Evolutionary conservation across 2,888 invertebrate genomes (phyloP).

Genomic region (Lepidocyrtinus sp.): DNA sequence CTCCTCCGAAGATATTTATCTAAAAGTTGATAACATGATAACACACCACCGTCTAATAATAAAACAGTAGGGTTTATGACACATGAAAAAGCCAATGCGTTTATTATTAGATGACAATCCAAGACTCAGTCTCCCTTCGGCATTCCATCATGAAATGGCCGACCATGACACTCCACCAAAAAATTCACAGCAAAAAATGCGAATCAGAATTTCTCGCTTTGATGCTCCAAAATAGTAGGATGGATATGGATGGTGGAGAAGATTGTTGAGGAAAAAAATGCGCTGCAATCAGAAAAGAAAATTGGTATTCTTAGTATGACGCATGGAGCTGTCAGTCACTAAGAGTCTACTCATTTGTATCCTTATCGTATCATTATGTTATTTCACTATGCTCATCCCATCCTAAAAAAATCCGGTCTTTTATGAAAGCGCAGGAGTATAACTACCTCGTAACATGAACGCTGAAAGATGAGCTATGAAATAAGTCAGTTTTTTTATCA

Average conservation of each 20-base stretch:
- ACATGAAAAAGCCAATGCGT: too few species aligned
- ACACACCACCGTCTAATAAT: too few species aligned
- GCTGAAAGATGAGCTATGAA: background rate
- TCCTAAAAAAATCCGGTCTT: background rate
- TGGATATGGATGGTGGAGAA: too few species aligned
- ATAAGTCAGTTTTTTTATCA: background rate
- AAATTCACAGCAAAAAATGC: background rate
- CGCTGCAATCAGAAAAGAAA: background rate
- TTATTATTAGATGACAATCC: too few species aligned
- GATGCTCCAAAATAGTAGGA: too few species aligned
- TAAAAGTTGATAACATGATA: too few species aligned
- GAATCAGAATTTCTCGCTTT: background rate
- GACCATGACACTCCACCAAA: background rate
- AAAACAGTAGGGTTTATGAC: too few species aligned
- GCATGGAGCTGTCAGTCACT: background rate
- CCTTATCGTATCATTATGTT: background rate
- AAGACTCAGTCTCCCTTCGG: background rate
- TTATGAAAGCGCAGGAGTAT: background rate
- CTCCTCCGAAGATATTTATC: too few species aligned
- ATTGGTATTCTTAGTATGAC: background rate
- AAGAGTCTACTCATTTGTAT: background rate
- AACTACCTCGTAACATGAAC: background rate
- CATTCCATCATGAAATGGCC: too few species aligned
- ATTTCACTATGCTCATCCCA: too few species aligned
- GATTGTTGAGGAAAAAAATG: background rate